These are phyloP conservation scores for Tuberolachnus salignus DNA, from an alignment of 2,888 invertebrate species.

Conservation along the genomic window DNA sequence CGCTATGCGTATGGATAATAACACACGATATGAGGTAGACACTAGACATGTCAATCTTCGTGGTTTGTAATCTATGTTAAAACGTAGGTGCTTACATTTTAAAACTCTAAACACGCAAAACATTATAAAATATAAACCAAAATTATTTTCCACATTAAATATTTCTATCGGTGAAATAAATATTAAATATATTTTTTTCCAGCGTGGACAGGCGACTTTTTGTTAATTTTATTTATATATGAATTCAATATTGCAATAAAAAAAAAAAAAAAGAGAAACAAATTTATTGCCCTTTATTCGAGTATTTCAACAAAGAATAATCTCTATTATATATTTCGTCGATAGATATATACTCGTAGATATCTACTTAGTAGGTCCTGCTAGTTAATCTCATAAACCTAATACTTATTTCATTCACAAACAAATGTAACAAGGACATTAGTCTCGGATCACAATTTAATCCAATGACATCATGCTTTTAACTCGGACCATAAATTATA, in stretches of 20 bases:
- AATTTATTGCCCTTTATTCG: neutral
- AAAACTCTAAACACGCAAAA: neutral
- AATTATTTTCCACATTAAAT: too few species aligned
- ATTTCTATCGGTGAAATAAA: too few species aligned
- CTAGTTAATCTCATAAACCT: slow-evolving; percentile 5
- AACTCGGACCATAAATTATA: slow-evolving; percentile 1
- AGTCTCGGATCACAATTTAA: slow-evolving; percentile 14
- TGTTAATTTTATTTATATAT: neutral
- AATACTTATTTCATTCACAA: neutral
- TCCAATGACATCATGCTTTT: slow-evolving; percentile 24
- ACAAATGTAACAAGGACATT: slow-evolving; percentile 4
- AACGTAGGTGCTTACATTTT: neutral
- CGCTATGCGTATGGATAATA: neutral
- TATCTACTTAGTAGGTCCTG: too few species aligned
- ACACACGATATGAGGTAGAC: neutral
- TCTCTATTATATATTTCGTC: slow-evolving; percentile 1
- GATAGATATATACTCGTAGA: neutral
- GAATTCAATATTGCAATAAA: neutral
- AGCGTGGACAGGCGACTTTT: too few species aligned
- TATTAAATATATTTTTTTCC: too few species aligned
- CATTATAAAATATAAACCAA: too few species aligned
- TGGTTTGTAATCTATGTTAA: neutral
- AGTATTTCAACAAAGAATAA: neutral
- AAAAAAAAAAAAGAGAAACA: neutral
- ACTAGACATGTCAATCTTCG: neutral